A percentile compares a stretch with the other conserved stretches of the same genome.
Evolutionary conservation across 2,113 vertebrate genomes (phyloP).

Genomic region (Cyprinodon variegatus): DNA sequence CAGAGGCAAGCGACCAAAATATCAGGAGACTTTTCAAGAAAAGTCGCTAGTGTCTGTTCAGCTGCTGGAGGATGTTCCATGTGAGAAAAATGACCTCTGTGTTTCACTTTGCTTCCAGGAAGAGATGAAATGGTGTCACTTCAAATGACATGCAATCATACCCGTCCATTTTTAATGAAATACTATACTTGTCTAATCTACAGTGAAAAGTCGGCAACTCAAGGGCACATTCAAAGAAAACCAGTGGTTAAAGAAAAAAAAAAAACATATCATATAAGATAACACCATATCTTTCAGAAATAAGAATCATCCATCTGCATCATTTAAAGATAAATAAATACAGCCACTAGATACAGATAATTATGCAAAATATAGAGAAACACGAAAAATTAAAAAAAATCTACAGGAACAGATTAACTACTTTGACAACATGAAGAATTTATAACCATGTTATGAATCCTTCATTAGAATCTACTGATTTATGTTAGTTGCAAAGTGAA

Average conservation of each 20-base stretch:
- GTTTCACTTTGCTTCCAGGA: constrained; percentile 41
- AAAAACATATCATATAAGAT: neutral
- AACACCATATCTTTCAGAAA: neutral
- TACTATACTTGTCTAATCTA: neutral
- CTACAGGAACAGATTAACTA: no score
- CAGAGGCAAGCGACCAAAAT: constrained; percentile 53
- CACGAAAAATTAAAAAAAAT: no score
- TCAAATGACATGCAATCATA: constrained; percentile 23
- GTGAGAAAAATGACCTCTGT: constrained; percentile 36
- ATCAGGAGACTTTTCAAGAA: constrained; percentile 54
- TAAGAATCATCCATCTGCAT: no score
- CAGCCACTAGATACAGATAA: no score
- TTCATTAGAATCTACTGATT: neutral
- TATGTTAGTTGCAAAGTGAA: neutral
- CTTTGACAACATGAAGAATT: neutral
- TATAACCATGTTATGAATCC: neutral
- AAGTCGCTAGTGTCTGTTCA: constrained; percentile 37
- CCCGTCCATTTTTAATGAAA: constrained; percentile 7
- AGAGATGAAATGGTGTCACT: constrained; percentile 26
- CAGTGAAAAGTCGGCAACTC: neutral
- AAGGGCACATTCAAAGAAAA: neutral
- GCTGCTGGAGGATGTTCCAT: constrained; percentile 45
- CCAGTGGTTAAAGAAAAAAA: neutral
- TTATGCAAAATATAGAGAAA: no score
- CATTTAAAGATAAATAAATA: no score